Evolutionary conservation across 2,113 vertebrate species (phyloP), one percentile per base, ranked within the genome.

Genomic region (Scytalopus superciliaris): DNA sequence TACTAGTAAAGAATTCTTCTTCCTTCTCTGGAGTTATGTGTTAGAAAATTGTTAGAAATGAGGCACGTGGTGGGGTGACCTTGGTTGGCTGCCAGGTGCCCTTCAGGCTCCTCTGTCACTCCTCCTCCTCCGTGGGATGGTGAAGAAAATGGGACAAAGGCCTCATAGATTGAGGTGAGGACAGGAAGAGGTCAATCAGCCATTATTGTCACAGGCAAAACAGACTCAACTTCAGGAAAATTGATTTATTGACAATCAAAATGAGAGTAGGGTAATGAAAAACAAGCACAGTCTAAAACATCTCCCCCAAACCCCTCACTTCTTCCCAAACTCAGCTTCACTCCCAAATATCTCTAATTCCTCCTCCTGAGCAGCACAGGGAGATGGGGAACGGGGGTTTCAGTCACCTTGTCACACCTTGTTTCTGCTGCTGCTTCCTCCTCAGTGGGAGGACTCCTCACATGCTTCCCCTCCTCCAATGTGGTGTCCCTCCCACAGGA

Each of bases 311-410:
- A 19, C 2, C 5, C 3, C 3, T 17, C 3, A 16, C 17, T 12
- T 39, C 19, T 55, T 60, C 28, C 23, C 3, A 17, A 37, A 7
- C 30, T 67, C 31, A 35, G 4, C 8, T 76, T 90, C 2, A 1
- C 27, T 84, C n/a, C 47, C 0, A 0, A 0, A 4, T 84, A 31
- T 72, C 11, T 14, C 37, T 42, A 12, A 16, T 39, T 78, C 6
- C 2, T 79, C 5, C 12, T 39, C 12, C 9, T 10, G 9, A 44
- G 73, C 16, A 19, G 55, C 0, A 0, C 18, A 75, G 47, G 37
- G 13, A 21, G 8, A 66, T 2, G 1, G 28, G 40, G 27, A 67
- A 10, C 47, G n/a, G 17, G 8, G 7, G 14, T 52, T 87, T 47
- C 1, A 6, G 60, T 44, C 45, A 60, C 18, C 6, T 84, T 33